These are phyloP conservation scores for Listronotus bonariensis DNA, from an alignment of 1,140 invertebrate genomes.

Conservation along the genomic window DNA sequence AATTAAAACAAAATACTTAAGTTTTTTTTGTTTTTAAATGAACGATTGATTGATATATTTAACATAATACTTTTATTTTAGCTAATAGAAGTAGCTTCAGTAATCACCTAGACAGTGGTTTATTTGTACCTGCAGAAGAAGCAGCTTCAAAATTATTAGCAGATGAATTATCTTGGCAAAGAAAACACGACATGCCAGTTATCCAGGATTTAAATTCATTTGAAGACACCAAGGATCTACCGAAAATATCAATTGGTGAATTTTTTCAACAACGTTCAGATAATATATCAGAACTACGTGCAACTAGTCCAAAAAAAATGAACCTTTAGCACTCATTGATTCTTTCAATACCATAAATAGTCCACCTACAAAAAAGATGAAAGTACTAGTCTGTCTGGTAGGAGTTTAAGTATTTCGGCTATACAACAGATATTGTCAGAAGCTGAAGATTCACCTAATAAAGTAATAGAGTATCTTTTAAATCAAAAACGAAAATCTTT, in stretches of 20 bases:
- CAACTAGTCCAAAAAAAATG: slow-evolving; percentile 36
- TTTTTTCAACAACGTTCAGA: slow-evolving; percentile 46
- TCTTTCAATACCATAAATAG: slow-evolving; percentile 17
- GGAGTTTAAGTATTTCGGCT: slow-evolving; percentile 40
- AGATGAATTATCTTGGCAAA: slow-evolving; percentile 47
- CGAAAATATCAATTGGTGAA: slow-evolving; percentile 44
- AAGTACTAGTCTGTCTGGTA: background rate
- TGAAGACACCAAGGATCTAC: slow-evolving; percentile 15
- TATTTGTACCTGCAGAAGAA: slow-evolving; percentile 44
- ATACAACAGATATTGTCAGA: slow-evolving; percentile 38
- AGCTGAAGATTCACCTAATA: slow-evolving; percentile 31
- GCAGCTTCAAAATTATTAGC: slow-evolving; percentile 36
- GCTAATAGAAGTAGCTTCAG: slow-evolving; percentile 16
- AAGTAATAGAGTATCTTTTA: slow-evolving; percentile 34
- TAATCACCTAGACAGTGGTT: slow-evolving; percentile 31
- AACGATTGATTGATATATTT: background rate
- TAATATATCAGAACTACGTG: slow-evolving; percentile 33
- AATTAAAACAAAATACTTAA: too few relatives aligned
- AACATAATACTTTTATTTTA: slow-evolving; percentile 4
- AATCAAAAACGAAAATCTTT: slow-evolving; percentile 15
- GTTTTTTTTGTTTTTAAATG: background rate
- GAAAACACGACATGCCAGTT: slow-evolving; percentile 43
- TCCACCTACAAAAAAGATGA: slow-evolving; percentile 2
- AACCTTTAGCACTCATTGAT: slow-evolving; percentile 40
- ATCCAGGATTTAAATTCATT: slow-evolving; percentile 12